phyloP scores from a whole-genome alignment of 2,113 vertebrate genomes.

The Balaenoptera acutorostrata region DNA sequence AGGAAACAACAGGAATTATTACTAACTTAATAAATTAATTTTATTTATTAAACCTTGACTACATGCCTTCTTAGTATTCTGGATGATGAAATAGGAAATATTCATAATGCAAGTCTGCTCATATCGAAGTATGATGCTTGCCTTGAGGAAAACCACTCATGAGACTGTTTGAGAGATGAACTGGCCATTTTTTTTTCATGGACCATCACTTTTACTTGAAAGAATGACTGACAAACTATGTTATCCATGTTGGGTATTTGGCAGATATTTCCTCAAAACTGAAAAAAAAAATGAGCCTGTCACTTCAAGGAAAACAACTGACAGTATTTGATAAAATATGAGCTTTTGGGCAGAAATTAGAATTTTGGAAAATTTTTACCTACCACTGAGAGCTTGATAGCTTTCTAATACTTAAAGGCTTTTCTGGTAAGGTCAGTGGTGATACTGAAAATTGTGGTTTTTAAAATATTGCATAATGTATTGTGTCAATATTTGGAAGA shows the following conservation, averaged over 20 bases:
- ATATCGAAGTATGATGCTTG: not conserved
- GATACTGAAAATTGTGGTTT: not conserved
- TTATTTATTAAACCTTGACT: not conserved
- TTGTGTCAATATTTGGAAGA: not conserved
- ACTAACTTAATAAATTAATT: not conserved
- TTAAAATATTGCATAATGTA: not conserved
- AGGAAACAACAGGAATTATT: not conserved
- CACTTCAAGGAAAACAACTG: not conserved
- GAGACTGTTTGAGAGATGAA: not conserved
- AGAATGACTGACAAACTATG: not conserved
- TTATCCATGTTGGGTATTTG: not conserved
- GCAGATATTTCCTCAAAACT: not conserved
- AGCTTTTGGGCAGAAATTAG: not conserved
- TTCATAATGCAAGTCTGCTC: not conserved
- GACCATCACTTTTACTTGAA: not conserved
- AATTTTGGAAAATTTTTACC: slow-evolving; percentile 3
- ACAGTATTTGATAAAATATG: not conserved
- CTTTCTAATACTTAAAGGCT: not conserved
- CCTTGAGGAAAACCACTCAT: not conserved
- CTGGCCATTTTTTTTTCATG: not conserved
- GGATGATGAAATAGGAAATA: not conserved
- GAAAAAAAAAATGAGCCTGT: not conserved
- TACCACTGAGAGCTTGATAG: not conserved
- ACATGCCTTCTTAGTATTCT: not conserved
- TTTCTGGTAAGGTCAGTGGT: not conserved